Percentiles rank a stretch among this genome's conserved stretches.
Evolutionary conservation across 2,797 vertebrate genomes (phyloP).

Genomic region (Sarcoramphus papa): DNA sequence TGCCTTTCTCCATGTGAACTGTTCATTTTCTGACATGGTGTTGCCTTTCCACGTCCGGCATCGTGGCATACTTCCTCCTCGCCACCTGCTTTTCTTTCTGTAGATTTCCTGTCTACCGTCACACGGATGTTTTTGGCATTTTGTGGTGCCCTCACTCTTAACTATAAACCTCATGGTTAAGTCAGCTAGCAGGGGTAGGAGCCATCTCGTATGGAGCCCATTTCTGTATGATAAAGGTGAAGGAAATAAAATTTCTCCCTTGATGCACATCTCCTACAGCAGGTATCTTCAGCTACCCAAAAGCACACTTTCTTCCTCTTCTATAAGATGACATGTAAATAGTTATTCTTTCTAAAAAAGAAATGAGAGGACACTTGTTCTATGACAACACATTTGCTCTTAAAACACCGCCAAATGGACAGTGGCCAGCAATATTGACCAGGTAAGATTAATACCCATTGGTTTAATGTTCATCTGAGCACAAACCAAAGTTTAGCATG

Average conservation of each 20-base stretch:
- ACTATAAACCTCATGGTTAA: background rate
- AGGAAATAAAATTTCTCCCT: background rate
- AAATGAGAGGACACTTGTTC: background rate
- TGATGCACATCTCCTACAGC: background rate
- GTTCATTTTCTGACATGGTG: background rate
- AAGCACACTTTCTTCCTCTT: background rate
- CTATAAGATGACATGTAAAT: background rate
- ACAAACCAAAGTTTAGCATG: background rate
- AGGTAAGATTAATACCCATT: background rate
- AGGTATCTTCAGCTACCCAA: background rate
- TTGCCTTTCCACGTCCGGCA: background rate
- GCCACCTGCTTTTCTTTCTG: background rate
- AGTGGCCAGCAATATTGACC: background rate
- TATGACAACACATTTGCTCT: background rate
- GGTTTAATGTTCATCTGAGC: background rate
- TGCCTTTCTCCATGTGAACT: background rate
- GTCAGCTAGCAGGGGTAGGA: background rate
- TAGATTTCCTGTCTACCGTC: background rate
- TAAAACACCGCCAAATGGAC: background rate
- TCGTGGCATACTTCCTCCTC: fast-evolving
- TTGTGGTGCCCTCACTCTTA: background rate
- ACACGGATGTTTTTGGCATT: background rate
- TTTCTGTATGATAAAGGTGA: background rate
- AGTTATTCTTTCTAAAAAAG: background rate
- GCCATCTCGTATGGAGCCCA: background rate